These are phyloP conservation scores for Cuniculus paca DNA, from an alignment of 2,797 vertebrate genomes.

Conservation along the genomic window DNA sequence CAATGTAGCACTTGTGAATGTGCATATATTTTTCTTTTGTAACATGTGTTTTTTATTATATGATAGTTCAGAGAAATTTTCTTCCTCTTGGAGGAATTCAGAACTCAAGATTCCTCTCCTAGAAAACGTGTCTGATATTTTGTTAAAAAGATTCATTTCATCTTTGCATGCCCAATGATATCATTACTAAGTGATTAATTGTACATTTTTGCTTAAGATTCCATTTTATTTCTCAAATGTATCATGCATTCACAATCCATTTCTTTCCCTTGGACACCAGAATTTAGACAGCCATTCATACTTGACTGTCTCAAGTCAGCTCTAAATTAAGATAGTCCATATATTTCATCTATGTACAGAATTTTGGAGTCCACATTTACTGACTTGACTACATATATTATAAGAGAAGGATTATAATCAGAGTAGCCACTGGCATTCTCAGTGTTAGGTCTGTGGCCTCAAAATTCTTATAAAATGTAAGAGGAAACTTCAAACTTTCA, in stretches of 20 bases:
- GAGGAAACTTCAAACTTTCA: not conserved
- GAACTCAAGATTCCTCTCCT: constrained; percentile 89
- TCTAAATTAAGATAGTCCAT: constrained; percentile 1
- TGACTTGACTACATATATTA: not conserved
- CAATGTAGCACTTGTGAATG: constrained; percentile 94
- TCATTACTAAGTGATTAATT: constrained; percentile 40
- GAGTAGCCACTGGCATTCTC: not conserved
- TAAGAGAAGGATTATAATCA: not conserved
- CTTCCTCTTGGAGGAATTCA: constrained; percentile 94
- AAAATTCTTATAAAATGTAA: not conserved
- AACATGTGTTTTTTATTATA: constrained; percentile 93
- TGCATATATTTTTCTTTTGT: constrained; percentile 91
- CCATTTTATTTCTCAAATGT: constrained; percentile 36
- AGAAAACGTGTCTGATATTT: not conserved
- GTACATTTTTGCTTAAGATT: not conserved
- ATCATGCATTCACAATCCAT: not conserved
- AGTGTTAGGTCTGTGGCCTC: not conserved
- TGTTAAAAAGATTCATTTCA: not conserved
- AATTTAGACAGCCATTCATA: not conserved
- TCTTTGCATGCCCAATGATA: not conserved
- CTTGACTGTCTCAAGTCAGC: constrained; percentile 29
- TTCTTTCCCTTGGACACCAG: constrained; percentile 26
- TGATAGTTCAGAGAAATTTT: constrained; percentile 90
- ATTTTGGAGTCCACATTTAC: not conserved
- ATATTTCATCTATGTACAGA: not conserved